Base-by-base conservation (phyloP, 2,888 invertebrate species). In the Chaetogeoica ovagalla region DNA sequence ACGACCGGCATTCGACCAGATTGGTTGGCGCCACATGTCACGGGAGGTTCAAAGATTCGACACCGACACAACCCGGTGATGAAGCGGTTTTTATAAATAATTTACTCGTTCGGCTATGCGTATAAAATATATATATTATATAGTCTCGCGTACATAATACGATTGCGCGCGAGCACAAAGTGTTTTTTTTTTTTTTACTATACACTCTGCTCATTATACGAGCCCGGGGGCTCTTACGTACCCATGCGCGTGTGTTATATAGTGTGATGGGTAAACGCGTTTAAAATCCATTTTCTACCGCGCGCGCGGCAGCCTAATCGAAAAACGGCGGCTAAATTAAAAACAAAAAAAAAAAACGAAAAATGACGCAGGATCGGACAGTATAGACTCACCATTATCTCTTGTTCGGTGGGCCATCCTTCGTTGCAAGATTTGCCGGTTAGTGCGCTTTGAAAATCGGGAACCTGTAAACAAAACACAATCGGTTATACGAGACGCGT, bases 391-490 rank as follows among this genome's bases (percentile, higher is more conserved):
- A 84, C 84, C 84, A 84, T 84, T 75, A 84, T 84, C 82, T 84
- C 84, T 82, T 84, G 84, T 81, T 84, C 84, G 66, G 84, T 84
- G 11, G 84, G 84, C 84, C 84, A 84, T 77, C 83, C 84, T 83
- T 84, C 84, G 68, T 83, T 83, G 73, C 84, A 83, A 79, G 84
- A 83, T 83, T 84, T 84, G 52, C 82, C 83, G 65, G 83, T 83
- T 37, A 83, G 73, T 39, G 84, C 82, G 72, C 83, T 83, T 73
- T 84, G 84, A 60, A 84, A 82, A 65, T 84, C 84, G 59, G 84
- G 84, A 74, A 84, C 84, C 84, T 84, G 82, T n/a, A 60, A 68
- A 66, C 43, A 9, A 48, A 11, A 43, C 43, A 52, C 19, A 52
- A n/a, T n/a, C 30, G 43, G 37, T 73, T 62, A 73, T 62, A 30